phyloP scores from a whole-genome alignment of 2,888 invertebrate species.

The Aquatica leii region DNA sequence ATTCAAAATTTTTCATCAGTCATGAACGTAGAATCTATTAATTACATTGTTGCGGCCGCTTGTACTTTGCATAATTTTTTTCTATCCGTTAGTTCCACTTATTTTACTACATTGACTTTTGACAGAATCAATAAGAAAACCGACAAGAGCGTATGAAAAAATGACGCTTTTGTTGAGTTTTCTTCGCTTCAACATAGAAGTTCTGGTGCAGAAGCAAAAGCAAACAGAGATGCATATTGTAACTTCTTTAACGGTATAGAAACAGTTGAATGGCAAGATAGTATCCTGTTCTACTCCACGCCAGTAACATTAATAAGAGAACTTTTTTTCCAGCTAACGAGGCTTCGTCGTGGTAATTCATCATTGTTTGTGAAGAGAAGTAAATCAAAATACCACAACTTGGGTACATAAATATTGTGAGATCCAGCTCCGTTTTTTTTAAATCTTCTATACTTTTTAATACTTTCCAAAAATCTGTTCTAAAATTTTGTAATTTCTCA shows the following conservation, averaged over 20 bases:
- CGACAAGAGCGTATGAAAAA: no score
- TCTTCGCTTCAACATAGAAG: no score
- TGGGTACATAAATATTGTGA: slow-evolving; percentile 30
- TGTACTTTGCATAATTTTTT: slow-evolving; percentile 37
- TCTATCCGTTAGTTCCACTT: neutral
- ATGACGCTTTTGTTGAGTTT: no score
- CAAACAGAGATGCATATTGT: no score
- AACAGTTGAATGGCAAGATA: no score
- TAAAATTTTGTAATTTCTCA: slow-evolving; percentile 27
- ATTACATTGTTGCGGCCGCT: slow-evolving; percentile 1
- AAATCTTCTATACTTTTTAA: slow-evolving; percentile 30
- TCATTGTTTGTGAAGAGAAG: slow-evolving; percentile 38
- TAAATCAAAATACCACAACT: slow-evolving; percentile 35
- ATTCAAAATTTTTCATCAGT: slow-evolving; percentile 35
- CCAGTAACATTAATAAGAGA: neutral
- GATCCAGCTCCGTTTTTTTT: slow-evolving; percentile 27
- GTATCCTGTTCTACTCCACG: neutral
- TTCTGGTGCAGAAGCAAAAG: no score
- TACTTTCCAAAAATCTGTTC: slow-evolving; percentile 36
- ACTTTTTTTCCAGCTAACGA: slow-evolving; percentile 10
- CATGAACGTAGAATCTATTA: slow-evolving; percentile 16
- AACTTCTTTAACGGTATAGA: no score
- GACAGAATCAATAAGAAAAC: no score
- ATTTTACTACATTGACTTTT: no score
- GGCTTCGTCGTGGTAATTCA: slow-evolving; percentile 28